phyloP scores from a whole-genome alignment of 2,888 invertebrate species.

The Meiosimyza platycephala region DNA sequence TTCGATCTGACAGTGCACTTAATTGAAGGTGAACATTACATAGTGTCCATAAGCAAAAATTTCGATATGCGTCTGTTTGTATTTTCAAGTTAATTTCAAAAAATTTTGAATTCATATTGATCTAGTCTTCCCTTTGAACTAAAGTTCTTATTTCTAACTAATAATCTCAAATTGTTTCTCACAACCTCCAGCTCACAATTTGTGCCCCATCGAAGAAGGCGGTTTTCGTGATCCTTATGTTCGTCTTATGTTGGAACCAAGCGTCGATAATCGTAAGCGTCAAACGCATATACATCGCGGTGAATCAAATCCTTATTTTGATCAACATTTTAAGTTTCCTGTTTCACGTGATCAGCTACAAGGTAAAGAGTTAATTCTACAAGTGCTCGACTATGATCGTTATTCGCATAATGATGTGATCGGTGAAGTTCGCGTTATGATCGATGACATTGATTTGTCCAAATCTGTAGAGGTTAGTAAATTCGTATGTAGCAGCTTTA shows the following conservation, averaged over 20 bases:
- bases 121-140: too few species aligned
- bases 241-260: conserved; percentile 81
- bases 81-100: too few species aligned
- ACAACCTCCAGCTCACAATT: conserved; percentile 76
- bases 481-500: neutral
- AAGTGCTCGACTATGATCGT: conserved; percentile 69
- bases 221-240: conserved; percentile 93
- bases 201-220: conserved; percentile 85
- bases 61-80: neutral
- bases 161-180: neutral
- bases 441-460: conserved; percentile 81
- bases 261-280: conserved; percentile 85
- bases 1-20: conserved; percentile 92
- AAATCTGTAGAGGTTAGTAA: conserved; percentile 65
- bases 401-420: conserved; percentile 90
- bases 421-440: conserved; percentile 83
- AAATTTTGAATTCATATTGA: too few species aligned
- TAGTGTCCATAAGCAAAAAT: neutral
- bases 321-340: conserved; percentile 93
- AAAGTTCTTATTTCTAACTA: too few species aligned
- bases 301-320: conserved; percentile 87
- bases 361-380: conserved; percentile 75
- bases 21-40: conserved; percentile 78
- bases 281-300: conserved; percentile 87
- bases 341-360: conserved; percentile 88